These are phyloP conservation scores for Euura saliciscinereae DNA, from an alignment of 1,140 invertebrate genomes.

Conservation along the genomic window DNA sequence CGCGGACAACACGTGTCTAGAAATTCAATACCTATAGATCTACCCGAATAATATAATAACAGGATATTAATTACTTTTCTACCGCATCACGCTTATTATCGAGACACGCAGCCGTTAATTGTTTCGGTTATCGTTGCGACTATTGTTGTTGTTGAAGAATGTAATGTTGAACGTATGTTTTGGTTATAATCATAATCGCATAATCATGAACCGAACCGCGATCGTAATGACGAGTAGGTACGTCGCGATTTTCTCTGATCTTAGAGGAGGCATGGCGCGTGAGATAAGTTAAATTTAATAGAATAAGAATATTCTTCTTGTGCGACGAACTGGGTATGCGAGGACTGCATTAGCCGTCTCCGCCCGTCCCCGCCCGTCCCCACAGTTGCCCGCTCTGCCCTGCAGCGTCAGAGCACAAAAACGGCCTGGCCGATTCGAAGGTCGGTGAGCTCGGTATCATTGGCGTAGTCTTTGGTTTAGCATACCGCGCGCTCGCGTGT, in stretches of 20 bases:
- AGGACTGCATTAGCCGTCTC: slow-evolving; percentile 16
- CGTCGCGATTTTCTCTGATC: too few relatives aligned
- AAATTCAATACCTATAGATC: background rate
- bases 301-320: slow-evolving; percentile 10
- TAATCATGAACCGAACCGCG: too few relatives aligned
- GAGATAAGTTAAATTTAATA: slow-evolving; percentile 11
- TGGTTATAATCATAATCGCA: too few relatives aligned
- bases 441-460: slow-evolving; percentile 43
- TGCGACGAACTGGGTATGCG: slow-evolving; percentile 8
- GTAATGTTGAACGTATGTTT: too few relatives aligned
- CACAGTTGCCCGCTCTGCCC: slow-evolving; percentile 8
- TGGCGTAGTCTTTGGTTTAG: slow-evolving; percentile 41
- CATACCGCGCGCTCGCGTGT: background rate
- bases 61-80: too few relatives aligned
- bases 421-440: slow-evolving; percentile 53
- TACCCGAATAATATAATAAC: too few relatives aligned
- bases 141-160: too few relatives aligned
- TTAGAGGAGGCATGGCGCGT: background rate
- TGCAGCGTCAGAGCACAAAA: slow-evolving; percentile 38
- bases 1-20: background rate
- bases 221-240: too few relatives aligned
- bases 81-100: too few relatives aligned
- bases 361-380: slow-evolving; percentile 9
- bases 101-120: too few relatives aligned
- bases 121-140: too few relatives aligned